Conservation (phyloP, 2,113 vertebrate species). For the Noturus placidus region DNA sequence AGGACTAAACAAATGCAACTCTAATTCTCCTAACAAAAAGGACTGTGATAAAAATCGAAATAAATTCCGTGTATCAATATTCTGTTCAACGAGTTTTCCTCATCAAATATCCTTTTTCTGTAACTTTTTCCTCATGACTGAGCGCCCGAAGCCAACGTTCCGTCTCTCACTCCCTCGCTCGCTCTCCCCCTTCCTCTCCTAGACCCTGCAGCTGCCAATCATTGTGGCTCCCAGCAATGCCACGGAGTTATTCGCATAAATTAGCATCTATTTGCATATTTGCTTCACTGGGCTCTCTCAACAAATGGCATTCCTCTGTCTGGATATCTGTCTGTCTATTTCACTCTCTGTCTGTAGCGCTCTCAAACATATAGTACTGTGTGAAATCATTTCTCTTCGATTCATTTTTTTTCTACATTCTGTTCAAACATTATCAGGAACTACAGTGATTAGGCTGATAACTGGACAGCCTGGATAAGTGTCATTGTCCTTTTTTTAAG, state of each 20-base stretch:
- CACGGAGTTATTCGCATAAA: conserved; percentile 74
- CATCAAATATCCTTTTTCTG: neutral
- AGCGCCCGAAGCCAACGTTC: conserved; percentile 66
- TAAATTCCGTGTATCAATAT: neutral
- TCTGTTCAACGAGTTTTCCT: neutral
- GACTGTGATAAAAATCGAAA: neutral
- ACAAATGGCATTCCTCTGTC: conserved; percentile 72
- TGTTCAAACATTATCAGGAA: neutral
- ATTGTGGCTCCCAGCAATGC: conserved; percentile 74
- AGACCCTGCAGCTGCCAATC: conserved; percentile 75
- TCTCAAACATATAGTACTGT: neutral
- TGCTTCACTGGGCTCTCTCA: conserved; percentile 72
- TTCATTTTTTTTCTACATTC: neutral
- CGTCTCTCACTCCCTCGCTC: neutral
- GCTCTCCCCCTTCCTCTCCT: conserved; percentile 22
- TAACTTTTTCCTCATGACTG: neutral
- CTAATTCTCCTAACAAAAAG: neutral
- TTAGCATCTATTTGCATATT: conserved; percentile 82
- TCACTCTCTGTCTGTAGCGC: conserved; percentile 40
- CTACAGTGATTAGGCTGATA: too few species aligned
- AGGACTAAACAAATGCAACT: too few species aligned
- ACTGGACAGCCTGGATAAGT: neutral
- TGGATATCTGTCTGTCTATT: conserved; percentile 38
- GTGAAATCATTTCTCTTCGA: neutral
- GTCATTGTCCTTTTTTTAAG: too few species aligned